phyloP scores from a whole-genome alignment of 2,113 vertebrate genomes.

The Phyllopteryx taeniolatus region DNA sequence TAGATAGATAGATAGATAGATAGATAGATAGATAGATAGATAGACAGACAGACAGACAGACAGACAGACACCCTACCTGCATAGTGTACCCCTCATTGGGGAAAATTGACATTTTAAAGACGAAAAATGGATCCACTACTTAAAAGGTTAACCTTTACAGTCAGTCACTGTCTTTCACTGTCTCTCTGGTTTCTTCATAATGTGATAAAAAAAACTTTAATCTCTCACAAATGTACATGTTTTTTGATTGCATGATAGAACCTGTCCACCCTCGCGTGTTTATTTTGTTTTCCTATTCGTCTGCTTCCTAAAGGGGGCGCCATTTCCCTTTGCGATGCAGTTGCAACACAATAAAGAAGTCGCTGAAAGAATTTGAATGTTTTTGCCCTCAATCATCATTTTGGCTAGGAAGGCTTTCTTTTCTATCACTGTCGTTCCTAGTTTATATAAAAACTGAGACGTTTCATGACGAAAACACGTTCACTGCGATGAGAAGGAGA shows the following conservation, averaged over 20 bases:
- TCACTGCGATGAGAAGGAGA: not conserved
- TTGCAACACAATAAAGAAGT: not conserved
- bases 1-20: too few species aligned
- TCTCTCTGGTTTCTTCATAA: not conserved
- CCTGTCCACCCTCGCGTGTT: not conserved
- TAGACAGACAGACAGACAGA: too few species aligned
- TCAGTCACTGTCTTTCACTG: not conserved
- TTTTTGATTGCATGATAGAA: not conserved
- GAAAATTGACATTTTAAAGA: too few species aligned
- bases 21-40: too few species aligned
- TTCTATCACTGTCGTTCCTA: not conserved
- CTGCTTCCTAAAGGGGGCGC: not conserved
- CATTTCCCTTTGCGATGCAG: not conserved
- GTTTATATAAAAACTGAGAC: too few species aligned
- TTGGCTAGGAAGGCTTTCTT: not conserved
- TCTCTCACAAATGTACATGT: not conserved
- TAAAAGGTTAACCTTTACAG: not conserved
- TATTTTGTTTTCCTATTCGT: not conserved
- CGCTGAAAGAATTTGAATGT: accelerated
- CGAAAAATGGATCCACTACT: too few species aligned
- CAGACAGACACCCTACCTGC: too few species aligned
- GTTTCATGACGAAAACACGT: too few species aligned
- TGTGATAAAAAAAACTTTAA: not conserved
- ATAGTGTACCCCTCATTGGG: too few species aligned
- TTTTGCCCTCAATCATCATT: not conserved